Conservation (phyloP, 92 coral and sea anemone species). For the Montipora capitata region DNA sequence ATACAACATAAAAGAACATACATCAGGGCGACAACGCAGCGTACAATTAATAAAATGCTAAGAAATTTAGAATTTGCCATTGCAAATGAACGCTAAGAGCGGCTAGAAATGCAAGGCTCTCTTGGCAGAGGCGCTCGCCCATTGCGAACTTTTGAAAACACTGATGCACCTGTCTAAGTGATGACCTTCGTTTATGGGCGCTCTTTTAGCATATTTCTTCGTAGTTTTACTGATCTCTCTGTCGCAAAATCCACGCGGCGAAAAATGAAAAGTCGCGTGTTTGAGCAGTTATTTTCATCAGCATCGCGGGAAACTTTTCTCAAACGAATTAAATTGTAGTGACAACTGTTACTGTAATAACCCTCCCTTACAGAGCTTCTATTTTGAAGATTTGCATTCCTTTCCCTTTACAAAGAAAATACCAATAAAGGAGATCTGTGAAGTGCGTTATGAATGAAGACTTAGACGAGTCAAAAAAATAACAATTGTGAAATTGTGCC, state of each 20-base stretch:
- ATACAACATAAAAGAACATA: constrained; percentile 82
- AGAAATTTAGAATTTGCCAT: constrained; percentile 75
- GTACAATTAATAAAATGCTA: constrained; percentile 69
- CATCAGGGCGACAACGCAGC: constrained; percentile 75
- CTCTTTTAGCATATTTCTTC: not conserved
- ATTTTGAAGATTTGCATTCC: not conserved
- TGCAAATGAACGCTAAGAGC: constrained; percentile 49
- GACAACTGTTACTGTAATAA: constrained; percentile 6
- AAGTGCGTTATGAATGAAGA: constrained; percentile 3
- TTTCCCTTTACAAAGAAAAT: not conserved
- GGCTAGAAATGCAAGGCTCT: not conserved
- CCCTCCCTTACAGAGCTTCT: not conserved
- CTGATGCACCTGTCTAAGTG: constrained; percentile 12
- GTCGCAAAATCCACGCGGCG: not conserved
- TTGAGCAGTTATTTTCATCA: constrained; percentile 4
- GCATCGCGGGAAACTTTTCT: constrained; percentile 28
- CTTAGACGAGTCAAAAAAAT: constrained; percentile 75
- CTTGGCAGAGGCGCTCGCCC: not conserved
- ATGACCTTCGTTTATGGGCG: constrained; percentile 31
- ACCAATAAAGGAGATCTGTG: not conserved
- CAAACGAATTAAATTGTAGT: constrained; percentile 47
- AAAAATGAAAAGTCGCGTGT: not conserved
- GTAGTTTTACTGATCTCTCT: not conserved
- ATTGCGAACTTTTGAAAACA: constrained; percentile 17
- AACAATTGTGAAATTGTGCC: constrained; percentile 54